Evolutionary conservation across 2,113 vertebrate species (phyloP).

Genomic region (Lagopus leucura): DNA sequence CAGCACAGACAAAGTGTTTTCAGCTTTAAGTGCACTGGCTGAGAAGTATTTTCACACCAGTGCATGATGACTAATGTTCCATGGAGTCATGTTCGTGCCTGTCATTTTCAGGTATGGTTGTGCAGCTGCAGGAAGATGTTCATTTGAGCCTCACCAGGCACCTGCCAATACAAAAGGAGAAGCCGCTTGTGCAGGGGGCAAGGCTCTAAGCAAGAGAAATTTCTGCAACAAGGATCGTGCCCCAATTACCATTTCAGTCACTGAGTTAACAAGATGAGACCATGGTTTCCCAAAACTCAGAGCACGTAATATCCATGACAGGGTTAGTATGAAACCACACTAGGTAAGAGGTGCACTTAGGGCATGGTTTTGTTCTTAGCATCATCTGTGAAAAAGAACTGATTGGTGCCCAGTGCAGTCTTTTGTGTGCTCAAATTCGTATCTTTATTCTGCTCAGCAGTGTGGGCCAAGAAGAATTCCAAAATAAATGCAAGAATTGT

Average conservation of each 20-base stretch:
- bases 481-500: constrained; percentile 61
- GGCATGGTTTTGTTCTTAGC: background rate
- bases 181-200: rapidly evolving
- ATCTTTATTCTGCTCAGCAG: constrained; percentile 57
- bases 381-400: background rate
- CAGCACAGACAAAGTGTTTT: constrained; percentile 33
- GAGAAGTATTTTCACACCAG: constrained; percentile 56
- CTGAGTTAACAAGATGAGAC: background rate
- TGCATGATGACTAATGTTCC: background rate
- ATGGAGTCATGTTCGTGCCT: background rate
- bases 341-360: background rate
- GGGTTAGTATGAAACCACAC: background rate
- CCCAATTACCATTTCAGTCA: background rate
- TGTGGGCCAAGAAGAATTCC: constrained; percentile 63
- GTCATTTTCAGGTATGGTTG: background rate
- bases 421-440: constrained; percentile 42
- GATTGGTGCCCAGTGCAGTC: constrained; percentile 14
- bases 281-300: background rate
- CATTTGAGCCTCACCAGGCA: constrained; percentile 8
- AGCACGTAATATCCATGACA: background rate
- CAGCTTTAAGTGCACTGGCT: constrained; percentile 6
- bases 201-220: background rate
- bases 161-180: background rate
- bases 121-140: constrained; percentile 47
- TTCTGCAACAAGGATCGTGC: background rate